Evolutionary conservation across 2,888 invertebrate genomes (phyloP).

Genomic region (Fragum fragum): DNA sequence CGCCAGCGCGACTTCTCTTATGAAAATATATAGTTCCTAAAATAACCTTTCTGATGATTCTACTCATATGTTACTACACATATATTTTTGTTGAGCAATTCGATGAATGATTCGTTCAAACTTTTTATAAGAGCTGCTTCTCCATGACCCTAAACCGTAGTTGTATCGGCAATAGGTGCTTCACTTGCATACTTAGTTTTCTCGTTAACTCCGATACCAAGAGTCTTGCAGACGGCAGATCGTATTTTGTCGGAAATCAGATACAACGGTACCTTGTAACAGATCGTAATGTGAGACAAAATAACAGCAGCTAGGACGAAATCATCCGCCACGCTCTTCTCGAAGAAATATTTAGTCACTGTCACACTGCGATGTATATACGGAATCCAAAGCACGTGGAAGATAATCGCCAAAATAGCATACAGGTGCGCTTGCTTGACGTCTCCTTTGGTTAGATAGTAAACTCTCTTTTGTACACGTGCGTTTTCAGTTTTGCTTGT

Average conservation of each 20-base stretch:
- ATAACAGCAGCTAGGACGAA: slow-evolving; percentile 47
- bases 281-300: slow-evolving; percentile 46
- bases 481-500: slow-evolving; percentile 11
- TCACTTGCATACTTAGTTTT: not conserved
- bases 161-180: not conserved
- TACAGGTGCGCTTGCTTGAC: slow-evolving; percentile 66
- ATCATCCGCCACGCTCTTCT: slow-evolving; percentile 47
- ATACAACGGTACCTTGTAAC: slow-evolving; percentile 49
- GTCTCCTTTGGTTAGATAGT: slow-evolving; percentile 68
- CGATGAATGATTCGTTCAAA: too few species aligned
- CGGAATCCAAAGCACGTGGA: slow-evolving; percentile 72
- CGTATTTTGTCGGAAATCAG: slow-evolving; percentile 51
- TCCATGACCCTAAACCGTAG: slow-evolving; percentile 7
- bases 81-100: too few species aligned
- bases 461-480: slow-evolving; percentile 44
- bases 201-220: slow-evolving; percentile 32
- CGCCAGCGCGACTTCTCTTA: too few species aligned
- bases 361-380: slow-evolving; percentile 69
- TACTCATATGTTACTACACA: too few species aligned
- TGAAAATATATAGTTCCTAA: too few species aligned
- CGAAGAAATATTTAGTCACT: slow-evolving; percentile 61
- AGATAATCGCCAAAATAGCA: slow-evolving; percentile 59
- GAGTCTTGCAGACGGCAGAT: slow-evolving; percentile 48
- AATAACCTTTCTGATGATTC: too few species aligned
- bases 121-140: too few species aligned